These are phyloP conservation scores for Poeciliopsis prolifica DNA, from an alignment of 2,113 vertebrate species.

Conservation along the genomic window DNA sequence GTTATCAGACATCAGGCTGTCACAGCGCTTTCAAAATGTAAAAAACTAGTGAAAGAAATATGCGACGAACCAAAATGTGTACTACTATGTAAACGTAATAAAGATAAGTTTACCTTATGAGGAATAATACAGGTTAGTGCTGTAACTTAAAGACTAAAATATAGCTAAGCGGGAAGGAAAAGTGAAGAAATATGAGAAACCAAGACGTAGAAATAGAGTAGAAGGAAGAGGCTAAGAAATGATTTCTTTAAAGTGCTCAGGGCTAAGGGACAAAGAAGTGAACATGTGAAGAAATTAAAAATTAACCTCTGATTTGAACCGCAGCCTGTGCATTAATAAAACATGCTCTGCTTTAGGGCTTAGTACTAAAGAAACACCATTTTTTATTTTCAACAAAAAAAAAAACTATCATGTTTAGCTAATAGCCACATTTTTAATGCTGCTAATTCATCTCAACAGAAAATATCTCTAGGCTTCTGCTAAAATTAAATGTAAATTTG, in stretches of 20 bases:
- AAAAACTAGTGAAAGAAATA: not conserved
- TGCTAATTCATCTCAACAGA: slow-evolving; percentile 76
- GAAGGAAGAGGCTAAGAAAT: slow-evolving; percentile 38
- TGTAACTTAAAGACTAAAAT: slow-evolving; percentile 60
- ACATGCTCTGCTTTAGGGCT: slow-evolving; percentile 79
- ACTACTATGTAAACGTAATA: slow-evolving; percentile 18
- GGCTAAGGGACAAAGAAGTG: slow-evolving; percentile 72
- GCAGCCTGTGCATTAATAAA: slow-evolving; percentile 85
- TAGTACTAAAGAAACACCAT: slow-evolving; percentile 75
- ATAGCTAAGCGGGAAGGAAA: slow-evolving; percentile 9
- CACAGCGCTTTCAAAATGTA: not conserved
- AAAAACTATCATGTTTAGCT: slow-evolving; percentile 69
- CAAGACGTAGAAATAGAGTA: slow-evolving; percentile 24
- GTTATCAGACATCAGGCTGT: too few species aligned
- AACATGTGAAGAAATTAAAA: slow-evolving; percentile 87
- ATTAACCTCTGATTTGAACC: slow-evolving; percentile 81
- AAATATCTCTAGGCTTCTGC: slow-evolving; percentile 83
- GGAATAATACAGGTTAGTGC: slow-evolving; percentile 67
- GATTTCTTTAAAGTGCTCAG: slow-evolving; percentile 61
- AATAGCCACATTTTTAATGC: slow-evolving; percentile 82
- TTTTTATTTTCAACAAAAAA: slow-evolving; percentile 82
- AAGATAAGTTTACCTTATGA: slow-evolving; percentile 78
- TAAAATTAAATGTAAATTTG: slow-evolving; percentile 84
- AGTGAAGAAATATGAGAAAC: slow-evolving; percentile 35
- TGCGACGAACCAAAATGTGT: not conserved